Percentiles rank a stretch among this genome's conserved stretches.
These are phyloP conservation scores for Apamea sordens DNA, from an alignment of 2,888 invertebrate genomes.

Conservation along the genomic window DNA sequence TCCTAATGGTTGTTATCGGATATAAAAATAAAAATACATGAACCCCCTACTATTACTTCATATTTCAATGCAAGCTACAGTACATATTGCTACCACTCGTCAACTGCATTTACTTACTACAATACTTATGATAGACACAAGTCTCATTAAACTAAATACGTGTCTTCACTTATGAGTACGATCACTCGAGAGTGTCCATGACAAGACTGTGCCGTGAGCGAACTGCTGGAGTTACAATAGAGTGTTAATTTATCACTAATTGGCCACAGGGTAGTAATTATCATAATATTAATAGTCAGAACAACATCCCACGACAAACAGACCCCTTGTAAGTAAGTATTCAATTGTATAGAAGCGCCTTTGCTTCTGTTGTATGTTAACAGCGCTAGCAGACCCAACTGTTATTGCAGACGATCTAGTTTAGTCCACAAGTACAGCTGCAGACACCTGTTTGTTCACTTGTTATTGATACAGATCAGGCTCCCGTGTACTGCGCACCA, in stretches of 20 bases:
- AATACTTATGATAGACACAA: slow-evolving; percentile 69
- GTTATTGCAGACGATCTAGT: slow-evolving; percentile 54
- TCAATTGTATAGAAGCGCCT: slow-evolving; percentile 45
- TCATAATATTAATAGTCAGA: slow-evolving; percentile 62
- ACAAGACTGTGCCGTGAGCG: slow-evolving; percentile 60
- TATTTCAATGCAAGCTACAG: slow-evolving; percentile 68
- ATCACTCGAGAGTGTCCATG: slow-evolving; percentile 49
- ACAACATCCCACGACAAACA: slow-evolving; percentile 66
- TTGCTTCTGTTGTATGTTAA: slow-evolving; percentile 58
- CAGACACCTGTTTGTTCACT: slow-evolving; percentile 60
- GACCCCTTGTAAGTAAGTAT: slow-evolving; percentile 55
- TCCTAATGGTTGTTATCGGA: slow-evolving; percentile 78
- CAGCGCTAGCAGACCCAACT: slow-evolving; percentile 64
- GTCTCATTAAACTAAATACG: slow-evolving; percentile 63
- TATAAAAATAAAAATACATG: slow-evolving; percentile 88
- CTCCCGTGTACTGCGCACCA: slow-evolving; percentile 53
- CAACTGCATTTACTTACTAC: slow-evolving; percentile 71
- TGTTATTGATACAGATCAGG: slow-evolving; percentile 74
- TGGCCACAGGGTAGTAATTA: slow-evolving; percentile 68
- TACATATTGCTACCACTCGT: slow-evolving; percentile 70
- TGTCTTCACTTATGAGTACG: slow-evolving; percentile 53
- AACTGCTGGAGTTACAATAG: slow-evolving; percentile 66
- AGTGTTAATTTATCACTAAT: slow-evolving; percentile 65
- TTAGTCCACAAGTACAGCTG: slow-evolving; percentile 51
- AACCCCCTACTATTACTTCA: slow-evolving; percentile 69